Percentiles rank a stretch among this genome's conserved stretches.
These are phyloP conservation scores for Drosophila mimica DNA, from an alignment of 2,888 invertebrate genomes.

Conservation along the genomic window DNA sequence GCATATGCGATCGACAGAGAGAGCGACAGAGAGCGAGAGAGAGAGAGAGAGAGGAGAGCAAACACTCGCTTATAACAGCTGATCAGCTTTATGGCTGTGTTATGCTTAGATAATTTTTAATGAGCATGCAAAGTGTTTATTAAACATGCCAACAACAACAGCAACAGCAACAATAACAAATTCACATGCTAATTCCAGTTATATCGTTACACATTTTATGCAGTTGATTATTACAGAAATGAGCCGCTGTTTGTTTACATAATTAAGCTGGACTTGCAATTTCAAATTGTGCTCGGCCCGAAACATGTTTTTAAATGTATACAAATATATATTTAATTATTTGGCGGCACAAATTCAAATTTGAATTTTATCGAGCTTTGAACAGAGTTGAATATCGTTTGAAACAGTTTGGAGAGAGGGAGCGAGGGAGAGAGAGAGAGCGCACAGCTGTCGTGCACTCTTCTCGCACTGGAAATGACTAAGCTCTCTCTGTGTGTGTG, in stretches of 20 bases:
- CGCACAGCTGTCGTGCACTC: conserved; percentile 34
- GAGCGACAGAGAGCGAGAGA: conserved; percentile 1
- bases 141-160: conserved; percentile 59
- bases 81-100: conserved; percentile 38
- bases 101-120: conserved; percentile 80
- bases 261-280: conserved; percentile 41
- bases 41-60: conserved; percentile 14
- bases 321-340: conserved; percentile 20
- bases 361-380: conserved; percentile 49
- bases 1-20: conserved; percentile 40
- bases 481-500: conserved; percentile 13
- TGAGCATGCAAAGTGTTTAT: conserved; percentile 84
- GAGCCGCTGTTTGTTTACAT: conserved; percentile 54
- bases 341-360: conserved; percentile 55
- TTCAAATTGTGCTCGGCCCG: conserved; percentile 7
- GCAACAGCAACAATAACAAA: conserved; percentile 10
- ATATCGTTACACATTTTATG: conserved; percentile 67
- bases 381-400: conserved; percentile 42
- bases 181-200: conserved; percentile 30
- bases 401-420: neutral
- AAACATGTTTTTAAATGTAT: conserved; percentile 4
- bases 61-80: conserved; percentile 40
- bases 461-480: conserved; percentile 29
- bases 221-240: conserved; percentile 48
- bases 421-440: conserved; percentile 14